Evolutionary conservation across 2,888 invertebrate genomes (phyloP), one percentile per base, ranked within the genome.

Genomic region (Agrochola litura): DNA sequence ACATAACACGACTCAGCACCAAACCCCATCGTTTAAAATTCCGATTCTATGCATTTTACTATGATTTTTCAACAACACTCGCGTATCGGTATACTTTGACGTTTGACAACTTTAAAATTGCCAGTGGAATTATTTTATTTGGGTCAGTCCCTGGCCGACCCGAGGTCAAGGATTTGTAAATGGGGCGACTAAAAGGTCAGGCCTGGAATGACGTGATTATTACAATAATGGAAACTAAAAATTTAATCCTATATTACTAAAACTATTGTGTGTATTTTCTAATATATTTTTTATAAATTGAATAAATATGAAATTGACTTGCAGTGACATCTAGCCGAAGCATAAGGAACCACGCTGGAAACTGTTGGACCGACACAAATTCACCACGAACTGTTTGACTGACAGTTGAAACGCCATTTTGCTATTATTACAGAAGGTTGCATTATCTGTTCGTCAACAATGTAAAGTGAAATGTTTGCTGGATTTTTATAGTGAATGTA

Each of bases 381-480:
- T 77, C 71, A 76, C 46, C 64, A 54, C 41, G 76, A 77, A 84
- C 92, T 92, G 91, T 79, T 92, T 93, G 91, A 92, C 89, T 92
- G 88, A 92, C 91, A 89, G 87, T 89, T 91, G 90, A 90, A 91
- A 93, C 95, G 96, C 96, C 96, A 96, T 97, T 96, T 97, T 96
- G 95, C 94, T 94, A 95, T 92, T 94, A 94, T 94, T 94, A 93
- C 93, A 92, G 91, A 91, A 94, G 94, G 94, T 94, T 95, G 95
- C 95, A 93, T 94, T 96, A 95, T 94, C 94, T 94, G 90, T 93
- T 95, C 95, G 94, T 95, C 96, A 96, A 97, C 96, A 96, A 96
- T 96, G 96, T 96, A 92, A 94, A 89, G 92, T 92, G 92, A 94
- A 93, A 96, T 96, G 96, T 96, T 96, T 95, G 92, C 79, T 90